These are phyloP conservation scores for Coenobita brevimanus DNA, from an alignment of 1,140 invertebrate species.

Conservation along the genomic window DNA sequence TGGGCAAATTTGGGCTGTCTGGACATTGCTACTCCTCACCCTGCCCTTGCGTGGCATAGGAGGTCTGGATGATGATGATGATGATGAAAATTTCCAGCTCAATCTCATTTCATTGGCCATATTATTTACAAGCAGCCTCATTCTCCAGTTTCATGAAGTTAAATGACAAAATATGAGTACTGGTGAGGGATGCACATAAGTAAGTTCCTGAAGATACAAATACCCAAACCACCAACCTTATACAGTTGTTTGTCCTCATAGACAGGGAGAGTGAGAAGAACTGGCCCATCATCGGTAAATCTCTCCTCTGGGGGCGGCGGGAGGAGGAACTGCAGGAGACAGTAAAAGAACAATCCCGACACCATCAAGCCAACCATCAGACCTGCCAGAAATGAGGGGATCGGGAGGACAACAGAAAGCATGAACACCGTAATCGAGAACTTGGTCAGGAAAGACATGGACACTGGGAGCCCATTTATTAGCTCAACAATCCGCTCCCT, in stretches of 20 bases:
- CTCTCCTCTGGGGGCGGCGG: neutral
- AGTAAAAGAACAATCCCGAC: constrained; percentile 35
- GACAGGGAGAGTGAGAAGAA: constrained; percentile 35
- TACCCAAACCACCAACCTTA: constrained; percentile 53
- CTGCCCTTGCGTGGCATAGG: too few species aligned
- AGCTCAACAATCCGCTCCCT: constrained; percentile 25
- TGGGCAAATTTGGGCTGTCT: too few species aligned
- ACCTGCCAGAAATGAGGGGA: constrained; percentile 56
- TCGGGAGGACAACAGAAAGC: constrained; percentile 49
- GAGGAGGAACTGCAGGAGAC: constrained; percentile 32
- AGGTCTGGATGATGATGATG: too few species aligned
- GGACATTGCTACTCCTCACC: too few species aligned
- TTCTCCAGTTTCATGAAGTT: too few species aligned
- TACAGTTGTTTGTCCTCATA: constrained; percentile 58
- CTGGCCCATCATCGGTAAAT: constrained; percentile 32
- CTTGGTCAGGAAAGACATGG: constrained; percentile 39
- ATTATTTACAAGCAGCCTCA: too few species aligned
- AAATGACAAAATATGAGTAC: too few species aligned
- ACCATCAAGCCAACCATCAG: constrained; percentile 41
- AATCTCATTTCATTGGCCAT: too few species aligned
- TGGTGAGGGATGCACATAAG: too few species aligned
- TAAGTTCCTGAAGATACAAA: too few species aligned
- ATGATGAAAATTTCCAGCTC: too few species aligned
- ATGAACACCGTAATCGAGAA: constrained; percentile 32
- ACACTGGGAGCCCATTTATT: constrained; percentile 19